Evolutionary conservation across 2,888 invertebrate species (phyloP), one percentile per base, ranked within the genome.

Genomic region (Tryphoninae sp.): DNA sequence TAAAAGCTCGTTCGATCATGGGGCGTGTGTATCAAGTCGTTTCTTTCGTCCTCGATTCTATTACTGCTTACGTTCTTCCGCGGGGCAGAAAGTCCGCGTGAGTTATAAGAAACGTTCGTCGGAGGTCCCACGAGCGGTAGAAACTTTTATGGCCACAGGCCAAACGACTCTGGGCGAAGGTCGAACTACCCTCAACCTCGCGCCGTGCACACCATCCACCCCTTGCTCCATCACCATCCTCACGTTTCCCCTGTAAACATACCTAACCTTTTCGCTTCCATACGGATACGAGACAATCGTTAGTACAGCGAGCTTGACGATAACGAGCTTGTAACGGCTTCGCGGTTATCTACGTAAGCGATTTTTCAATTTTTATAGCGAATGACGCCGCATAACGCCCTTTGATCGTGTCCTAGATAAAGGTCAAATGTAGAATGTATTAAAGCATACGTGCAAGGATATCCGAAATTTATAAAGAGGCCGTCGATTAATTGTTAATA

Each of bases 141-240:
- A 79, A 79, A 79, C 74, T 74, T 79, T 79, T 79, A 79, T 79
- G 79, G 79, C 79, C 74, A 58, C 79, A 49, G 64, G 74, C 79
- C 79, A 79, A 74, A 79, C 79, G 68, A 78, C 78, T 73, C 64
- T 40, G 64, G 58, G 33, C 68, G 61, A 74, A 79, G 79, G 74
- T 79, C 79, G 68, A 74, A 74, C 62, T 55, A 13, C 42, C 49
- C 51, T 58, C n/a, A 23, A 61, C 65, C 45, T 42, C 40, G 33
- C 51, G 23, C 9, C 26, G 33, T 33, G 33, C 6, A 33, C 33
- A 33, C 59, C 59, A 22, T 49, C 69, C 22, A 51, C 45, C 53
- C 26, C 22, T 19, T 23, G 42, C 11, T 26, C 59, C 23, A 59
- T 49, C 23, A 11, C 49, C 45, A 9, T 8, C 22, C 59, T 9